Conservation (phyloP, 1,140 invertebrate genomes). For the Drosophila sproati region DNA sequence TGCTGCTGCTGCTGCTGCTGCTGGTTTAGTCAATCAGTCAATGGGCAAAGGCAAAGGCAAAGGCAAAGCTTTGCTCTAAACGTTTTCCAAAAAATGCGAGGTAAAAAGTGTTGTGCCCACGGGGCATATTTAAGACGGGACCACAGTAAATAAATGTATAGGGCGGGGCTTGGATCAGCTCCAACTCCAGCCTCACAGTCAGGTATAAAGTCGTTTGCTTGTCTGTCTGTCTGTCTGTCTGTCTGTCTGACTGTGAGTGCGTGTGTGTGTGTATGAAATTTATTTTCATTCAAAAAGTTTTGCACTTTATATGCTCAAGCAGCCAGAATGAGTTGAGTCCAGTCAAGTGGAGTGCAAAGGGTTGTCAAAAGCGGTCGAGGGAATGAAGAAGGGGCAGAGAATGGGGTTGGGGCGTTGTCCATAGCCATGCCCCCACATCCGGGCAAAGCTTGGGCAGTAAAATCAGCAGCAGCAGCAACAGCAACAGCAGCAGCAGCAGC, state of each 20-base stretch:
- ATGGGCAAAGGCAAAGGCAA: slow-evolving; percentile 33
- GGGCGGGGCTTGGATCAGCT: slow-evolving; percentile 23
- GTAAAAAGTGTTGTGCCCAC: slow-evolving; percentile 32
- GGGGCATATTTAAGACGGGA: slow-evolving; percentile 40
- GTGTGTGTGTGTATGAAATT: slow-evolving; percentile 64
- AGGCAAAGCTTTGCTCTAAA: neutral
- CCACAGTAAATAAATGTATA: slow-evolving; percentile 25
- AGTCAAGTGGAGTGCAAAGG: slow-evolving; percentile 12
- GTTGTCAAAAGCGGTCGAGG: neutral
- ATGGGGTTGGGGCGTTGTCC: neutral
- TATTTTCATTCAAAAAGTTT: slow-evolving; percentile 80
- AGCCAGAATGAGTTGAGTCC: slow-evolving; percentile 34
- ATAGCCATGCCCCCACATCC: slow-evolving; percentile 16
- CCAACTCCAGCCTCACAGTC: slow-evolving; percentile 8
- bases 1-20: neutral
- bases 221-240: neutral
- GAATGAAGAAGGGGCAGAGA: too few relatives aligned
- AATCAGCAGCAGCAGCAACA: too few relatives aligned
- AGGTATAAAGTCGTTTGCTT: slow-evolving; percentile 12
- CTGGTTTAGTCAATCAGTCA: slow-evolving; percentile 68
- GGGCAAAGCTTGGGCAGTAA: neutral
- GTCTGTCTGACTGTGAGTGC: slow-evolving; percentile 4
- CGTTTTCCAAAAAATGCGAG: slow-evolving; percentile 17
- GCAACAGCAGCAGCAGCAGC: neutral
- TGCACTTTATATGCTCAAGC: slow-evolving; percentile 49